A percentile compares a stretch with the other conserved stretches of the same genome.
Conservation (phyloP, 2,113 vertebrate genomes). For the Chrysochloris asiatica region DNA sequence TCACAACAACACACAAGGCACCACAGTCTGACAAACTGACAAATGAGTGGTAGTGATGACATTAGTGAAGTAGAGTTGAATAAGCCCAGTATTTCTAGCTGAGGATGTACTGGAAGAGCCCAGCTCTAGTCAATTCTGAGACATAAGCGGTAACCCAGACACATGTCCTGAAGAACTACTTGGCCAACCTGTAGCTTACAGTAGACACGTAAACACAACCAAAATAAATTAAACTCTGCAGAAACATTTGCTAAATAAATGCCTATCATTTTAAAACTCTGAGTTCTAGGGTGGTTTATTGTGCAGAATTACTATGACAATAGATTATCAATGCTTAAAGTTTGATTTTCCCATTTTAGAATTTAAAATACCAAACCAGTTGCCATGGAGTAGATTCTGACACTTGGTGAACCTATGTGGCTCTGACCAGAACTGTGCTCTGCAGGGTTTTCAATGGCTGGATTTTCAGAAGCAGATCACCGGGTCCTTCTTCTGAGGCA, state of each 20-base stretch:
- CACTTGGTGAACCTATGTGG: not conserved
- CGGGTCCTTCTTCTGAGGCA: not conserved
- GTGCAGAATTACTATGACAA: not conserved
- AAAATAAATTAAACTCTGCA: not conserved
- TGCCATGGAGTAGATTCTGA: not conserved
- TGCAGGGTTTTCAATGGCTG: not conserved
- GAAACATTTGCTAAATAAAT: not conserved
- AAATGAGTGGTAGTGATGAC: too few relatives aligned
- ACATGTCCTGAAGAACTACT: not conserved
- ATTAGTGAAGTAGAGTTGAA: not conserved
- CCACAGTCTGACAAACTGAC: too few relatives aligned
- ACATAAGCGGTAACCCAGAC: too few relatives aligned
- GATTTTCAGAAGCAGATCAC: not conserved
- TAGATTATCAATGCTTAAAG: not conserved
- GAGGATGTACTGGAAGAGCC: not conserved
- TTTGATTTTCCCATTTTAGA: not conserved
- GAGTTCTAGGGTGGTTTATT: not conserved
- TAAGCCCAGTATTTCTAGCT: not conserved
- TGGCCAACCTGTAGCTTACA: not conserved
- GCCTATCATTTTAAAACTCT: not conserved
- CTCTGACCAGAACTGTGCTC: not conserved
- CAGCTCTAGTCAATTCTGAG: not conserved
- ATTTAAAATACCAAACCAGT: not conserved
- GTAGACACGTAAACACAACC: not conserved
- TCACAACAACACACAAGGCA: too few relatives aligned